Percentiles rank a stretch among this genome's conserved stretches.
Conservation (phyloP, 2,888 invertebrate species). For the Tinea pellionella region DNA sequence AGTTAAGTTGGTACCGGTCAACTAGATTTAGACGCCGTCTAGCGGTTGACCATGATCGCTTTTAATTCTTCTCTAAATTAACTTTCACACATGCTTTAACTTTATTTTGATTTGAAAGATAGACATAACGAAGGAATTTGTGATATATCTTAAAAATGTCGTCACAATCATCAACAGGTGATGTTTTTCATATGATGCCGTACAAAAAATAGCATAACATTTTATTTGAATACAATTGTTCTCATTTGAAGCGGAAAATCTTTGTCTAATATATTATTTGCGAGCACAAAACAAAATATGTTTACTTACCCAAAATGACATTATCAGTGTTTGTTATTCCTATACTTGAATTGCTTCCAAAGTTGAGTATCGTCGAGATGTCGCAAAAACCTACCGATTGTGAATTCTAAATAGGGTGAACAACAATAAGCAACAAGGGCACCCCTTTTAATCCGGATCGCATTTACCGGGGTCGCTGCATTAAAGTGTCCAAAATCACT, state of each 20-base stretch:
- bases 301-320: background rate
- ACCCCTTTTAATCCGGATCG: conserved; percentile 14
- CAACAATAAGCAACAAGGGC: conserved; percentile 15
- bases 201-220: background rate
- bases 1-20: too few relatives aligned
- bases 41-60: too few relatives aligned
- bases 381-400: conserved; percentile 15
- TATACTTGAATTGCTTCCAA: background rate
- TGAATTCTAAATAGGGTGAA: conserved; percentile 14
- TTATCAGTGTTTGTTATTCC: background rate
- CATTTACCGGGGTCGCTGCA: conserved; percentile 13
- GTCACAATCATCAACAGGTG: background rate
- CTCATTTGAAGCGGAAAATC: background rate
- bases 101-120: too few relatives aligned
- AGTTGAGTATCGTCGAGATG: conserved; percentile 6
- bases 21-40: too few relatives aligned
- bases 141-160: too few relatives aligned
- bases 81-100: too few relatives aligned
- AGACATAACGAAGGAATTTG: too few relatives aligned
- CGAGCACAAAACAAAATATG: background rate
- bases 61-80: too few relatives aligned
- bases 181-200: background rate
- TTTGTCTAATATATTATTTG: background rate
- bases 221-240: background rate
- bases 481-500: conserved; percentile 15